phyloP scores from a whole-genome alignment of 2,113 vertebrate genomes.

The Eudyptes chrysolophus region DNA sequence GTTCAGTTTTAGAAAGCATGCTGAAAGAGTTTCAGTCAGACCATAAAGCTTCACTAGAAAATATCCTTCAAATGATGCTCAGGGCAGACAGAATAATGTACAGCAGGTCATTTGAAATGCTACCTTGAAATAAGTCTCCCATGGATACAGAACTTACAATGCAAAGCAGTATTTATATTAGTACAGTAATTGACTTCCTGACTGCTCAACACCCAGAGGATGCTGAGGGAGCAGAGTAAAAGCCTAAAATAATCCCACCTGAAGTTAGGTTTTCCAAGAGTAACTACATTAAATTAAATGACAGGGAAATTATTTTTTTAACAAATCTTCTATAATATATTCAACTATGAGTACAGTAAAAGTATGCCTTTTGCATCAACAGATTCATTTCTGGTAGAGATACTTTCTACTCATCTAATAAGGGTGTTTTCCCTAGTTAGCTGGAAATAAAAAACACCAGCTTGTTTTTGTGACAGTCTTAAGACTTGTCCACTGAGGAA shows the following conservation, averaged over 20 bases:
- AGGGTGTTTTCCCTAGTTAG: neutral
- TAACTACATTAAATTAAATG: neutral
- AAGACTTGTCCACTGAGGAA: neutral
- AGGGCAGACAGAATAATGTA: neutral
- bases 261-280: neutral
- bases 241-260: neutral
- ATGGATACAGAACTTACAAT: neutral
- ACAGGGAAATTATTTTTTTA: neutral
- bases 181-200: neutral
- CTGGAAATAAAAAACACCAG: neutral
- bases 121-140: neutral
- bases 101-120: neutral
- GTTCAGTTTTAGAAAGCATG: neutral
- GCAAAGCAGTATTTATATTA: neutral
- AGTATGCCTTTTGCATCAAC: neutral
- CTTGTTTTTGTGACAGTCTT: neutral
- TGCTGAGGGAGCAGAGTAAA: neutral
- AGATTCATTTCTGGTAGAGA: neutral
- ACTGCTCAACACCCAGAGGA: neutral
- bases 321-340: neutral
- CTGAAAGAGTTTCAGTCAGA: neutral
- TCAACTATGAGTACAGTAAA: neutral
- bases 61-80: neutral
- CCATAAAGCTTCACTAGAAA: neutral
- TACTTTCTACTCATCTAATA: accelerated